Evolutionary conservation across 35 echinoderm and acorn worm species (phyloP), one percentile per base, ranked within the genome.

Genomic region (Stichopus chloronotus): DNA sequence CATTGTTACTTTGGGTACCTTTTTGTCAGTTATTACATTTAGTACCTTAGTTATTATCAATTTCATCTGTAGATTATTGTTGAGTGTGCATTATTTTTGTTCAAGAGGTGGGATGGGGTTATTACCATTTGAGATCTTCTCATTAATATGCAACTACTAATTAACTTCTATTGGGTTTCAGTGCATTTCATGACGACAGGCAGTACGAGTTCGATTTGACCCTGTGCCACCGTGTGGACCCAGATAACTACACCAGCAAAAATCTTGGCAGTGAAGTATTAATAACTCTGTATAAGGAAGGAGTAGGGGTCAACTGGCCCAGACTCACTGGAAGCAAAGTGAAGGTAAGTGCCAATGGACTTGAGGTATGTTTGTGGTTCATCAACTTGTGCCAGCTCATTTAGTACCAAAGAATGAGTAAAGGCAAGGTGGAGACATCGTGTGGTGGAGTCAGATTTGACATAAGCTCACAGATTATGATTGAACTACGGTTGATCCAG

Each of bases 271-370:
- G 87, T 25, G 96, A 97, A 69, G 94, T 97, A 9, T 90, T 97
- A 12, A 93, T 97, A 81, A 97, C 93, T 0, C 81, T 97, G 57
- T 97, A 93, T 79, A 97, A 97, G 72, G 92, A 97, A 78, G 92
- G 91, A 24, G 91, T 94, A 5, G 91, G 91, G 8, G 65, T 94
- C 78, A 92, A 88, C 19, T 97, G 96, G 96, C 90, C 96, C 1
- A 82, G 96, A 63, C 91, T 97, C 52, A 91, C 93, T 21, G 72
- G 71, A 43, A 91, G 21, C 19, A 97, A 97, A 72, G 16, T 72
- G 55, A 97, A 97, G 96, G 96, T 97, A 85, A 76, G 55, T 53
- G 8, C 16, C 25, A 55, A 57, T 90, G 22, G 19, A 21, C 21
- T 4, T 5, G 3, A 58, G 58, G 20, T 17, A 53, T 13, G 58